Percentiles rank a stretch among this genome's conserved stretches.
Conservation (phyloP, 2,797 vertebrate genomes). For the Eulemur coronatus region DNA sequence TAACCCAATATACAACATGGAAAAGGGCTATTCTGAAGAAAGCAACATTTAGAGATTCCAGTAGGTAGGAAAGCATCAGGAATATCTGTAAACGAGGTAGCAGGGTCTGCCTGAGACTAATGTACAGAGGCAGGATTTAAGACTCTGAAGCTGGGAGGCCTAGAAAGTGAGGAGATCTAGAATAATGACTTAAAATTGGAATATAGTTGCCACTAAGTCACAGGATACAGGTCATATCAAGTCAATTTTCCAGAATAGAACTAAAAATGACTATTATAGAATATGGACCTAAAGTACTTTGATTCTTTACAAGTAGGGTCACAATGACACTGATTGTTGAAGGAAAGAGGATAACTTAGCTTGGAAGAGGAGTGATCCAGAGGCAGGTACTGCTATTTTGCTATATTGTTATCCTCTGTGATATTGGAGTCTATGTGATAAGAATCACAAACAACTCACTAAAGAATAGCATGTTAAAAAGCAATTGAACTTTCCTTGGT, state of each 20-base stretch:
- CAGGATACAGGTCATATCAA: not conserved
- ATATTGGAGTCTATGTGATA: not conserved
- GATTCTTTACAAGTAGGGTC: slow-evolving; percentile 40
- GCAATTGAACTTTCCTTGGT: slow-evolving; percentile 44
- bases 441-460: slow-evolving; percentile 25
- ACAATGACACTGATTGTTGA: slow-evolving; percentile 35
- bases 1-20: not conserved
- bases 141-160: not conserved
- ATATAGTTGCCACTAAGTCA: slow-evolving; percentile 29
- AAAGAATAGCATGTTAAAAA: not conserved
- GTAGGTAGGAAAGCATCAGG: not conserved
- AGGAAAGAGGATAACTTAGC: not conserved
- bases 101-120: not conserved
- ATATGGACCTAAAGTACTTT: not conserved
- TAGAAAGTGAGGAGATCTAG: not conserved
- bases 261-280: slow-evolving; percentile 55
- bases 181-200: slow-evolving; percentile 43
- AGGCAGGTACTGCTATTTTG: not conserved
- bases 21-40: not conserved
- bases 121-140: not conserved
- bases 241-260: slow-evolving; percentile 44
- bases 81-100: not conserved
- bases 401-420: not conserved
- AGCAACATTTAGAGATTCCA: not conserved
- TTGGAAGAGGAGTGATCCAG: not conserved